Evolutionary conservation across 1,140 invertebrate genomes (phyloP), one percentile per base, ranked within the genome.

Genomic region (Drosophila ohnishii): DNA sequence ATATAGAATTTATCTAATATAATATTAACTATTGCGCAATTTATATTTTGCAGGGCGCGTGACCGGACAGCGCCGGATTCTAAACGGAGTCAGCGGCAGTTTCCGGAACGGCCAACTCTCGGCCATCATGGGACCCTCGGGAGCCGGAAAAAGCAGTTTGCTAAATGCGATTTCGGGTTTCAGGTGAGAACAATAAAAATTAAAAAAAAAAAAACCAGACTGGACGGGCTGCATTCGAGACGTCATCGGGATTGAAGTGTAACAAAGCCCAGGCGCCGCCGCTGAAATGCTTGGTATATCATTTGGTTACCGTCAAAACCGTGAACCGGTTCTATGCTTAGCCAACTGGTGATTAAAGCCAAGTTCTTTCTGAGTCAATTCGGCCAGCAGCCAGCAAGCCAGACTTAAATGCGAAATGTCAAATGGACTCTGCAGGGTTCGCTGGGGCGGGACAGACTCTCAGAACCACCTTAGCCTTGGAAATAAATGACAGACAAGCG

Each of bases 41-140:
- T 42, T 62, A 47, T 57, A 47, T 57, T 57, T 75, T 73, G 25
- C 61, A 91, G 90, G 88, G 73, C 87, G 90, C 67, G 76, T 88
- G 13, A 83, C 75, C 51, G 83, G 80, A 5, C 63, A 85, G 16
- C 90, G 86, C 16, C 77, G 76, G 90, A 73, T 96, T 65, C 90
- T 96, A 8, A 94, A 95, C 91, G 93, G 93, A 55, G 94, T 96
- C 2, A 94, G 94, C 70, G 96, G 96, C 50, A 93, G 92, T 76
- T 96, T 96, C 86, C 93, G 93, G 69, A 95, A 95, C 40, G 96
- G 96, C 10, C 94, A 97, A 75, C 92, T 97, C 62, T 95, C 96
- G 9, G 96, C 96, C 25, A 97, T 97, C 75, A 96, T 97, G 96
- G 96, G 96, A 37, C 96, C 96, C 16, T 96, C 95, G 2, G 96